Conservation (phyloP, 2,113 vertebrate species). For the Notarius quadriscutis region DNA sequence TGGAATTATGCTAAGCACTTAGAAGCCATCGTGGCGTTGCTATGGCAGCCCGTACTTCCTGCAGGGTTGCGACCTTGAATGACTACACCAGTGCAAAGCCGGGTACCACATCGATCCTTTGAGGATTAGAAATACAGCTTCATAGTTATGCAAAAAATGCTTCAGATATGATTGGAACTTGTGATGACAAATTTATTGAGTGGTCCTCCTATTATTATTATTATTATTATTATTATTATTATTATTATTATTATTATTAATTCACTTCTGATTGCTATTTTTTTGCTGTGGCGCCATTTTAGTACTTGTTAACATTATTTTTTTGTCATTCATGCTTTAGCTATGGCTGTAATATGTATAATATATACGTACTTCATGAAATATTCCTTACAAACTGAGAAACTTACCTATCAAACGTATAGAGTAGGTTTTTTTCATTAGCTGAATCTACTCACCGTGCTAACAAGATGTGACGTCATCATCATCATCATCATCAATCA, state of each 20-base stretch:
- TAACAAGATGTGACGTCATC: not conserved
- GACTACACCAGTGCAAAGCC: conserved; percentile 91
- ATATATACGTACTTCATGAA: not conserved
- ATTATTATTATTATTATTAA: not conserved
- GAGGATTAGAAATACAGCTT: conserved; percentile 94
- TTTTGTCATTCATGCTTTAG: not conserved
- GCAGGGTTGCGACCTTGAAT: conserved; percentile 97
- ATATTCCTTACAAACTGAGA: not conserved
- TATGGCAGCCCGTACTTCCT: conserved; percentile 97
- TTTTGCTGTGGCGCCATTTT: not conserved
- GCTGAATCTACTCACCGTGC: not conserved
- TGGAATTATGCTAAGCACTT: conserved; percentile 95
- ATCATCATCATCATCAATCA: not conserved
- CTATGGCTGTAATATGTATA: not conserved
- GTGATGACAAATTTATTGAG: conserved; percentile 76
- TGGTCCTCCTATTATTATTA: conserved; percentile 52
- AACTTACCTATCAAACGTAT: not conserved
- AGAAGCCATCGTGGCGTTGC: conserved; percentile 97
- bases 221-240: conserved; percentile 54
- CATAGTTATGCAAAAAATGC: conserved; percentile 88
- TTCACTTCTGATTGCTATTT: not conserved
- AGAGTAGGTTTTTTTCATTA: not conserved
- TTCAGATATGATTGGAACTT: conserved; percentile 75
- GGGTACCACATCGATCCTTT: conserved; percentile 86
- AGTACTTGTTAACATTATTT: not conserved